Evolutionary conservation across 2,888 invertebrate species (phyloP), one percentile per base, ranked within the genome.

Genomic region (Bursaphelenchus okinawaensis): DNA sequence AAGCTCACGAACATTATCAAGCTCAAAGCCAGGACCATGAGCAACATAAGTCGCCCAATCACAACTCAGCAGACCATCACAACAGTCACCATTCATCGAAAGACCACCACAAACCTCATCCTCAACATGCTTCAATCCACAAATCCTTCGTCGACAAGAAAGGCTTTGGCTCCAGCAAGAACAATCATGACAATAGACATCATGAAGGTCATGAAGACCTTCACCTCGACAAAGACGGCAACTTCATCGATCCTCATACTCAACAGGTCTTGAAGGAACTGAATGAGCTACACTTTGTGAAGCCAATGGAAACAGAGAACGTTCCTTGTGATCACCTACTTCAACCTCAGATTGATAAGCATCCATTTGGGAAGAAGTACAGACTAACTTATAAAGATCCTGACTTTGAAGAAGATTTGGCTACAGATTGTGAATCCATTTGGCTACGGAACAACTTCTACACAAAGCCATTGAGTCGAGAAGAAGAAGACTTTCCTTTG

Each of bases 401-500:
- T 16, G 50, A 29, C 19, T 55, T 69, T 24, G 63, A 65, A 9
- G 9, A 19, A 12, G 27, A 69, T 26, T 52, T 70, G 55, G 31
- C 61, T 16, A 72, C 58, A 51, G 62, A 65, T 9, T 71, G 71
- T 58, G 54, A 56, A 2, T 63, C 65, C 22, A 71, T 71, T 29
- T 29, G 52, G 26, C 6, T 50, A 23, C 61, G 71, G 20, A 56
- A 66, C 29, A 62, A 59, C 55, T 71, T 73, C 26, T 19, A 55
- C 1, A 23, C 23, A 4, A 23, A 57, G 16, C 55, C 70, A 20
- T 27, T 9, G 23, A 63, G 66, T 4, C 8, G 28, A 26, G 62
- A 65, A 26, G 72, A 73, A 28, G 52, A 12, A 9, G 59, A 62
- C 16, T 71, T 65, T 57, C 71, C 71, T 8, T 55, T 71, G n/a